These are phyloP conservation scores for Clitarchus hookeri DNA, from an alignment of 2,888 invertebrate species.

Conservation along the genomic window DNA sequence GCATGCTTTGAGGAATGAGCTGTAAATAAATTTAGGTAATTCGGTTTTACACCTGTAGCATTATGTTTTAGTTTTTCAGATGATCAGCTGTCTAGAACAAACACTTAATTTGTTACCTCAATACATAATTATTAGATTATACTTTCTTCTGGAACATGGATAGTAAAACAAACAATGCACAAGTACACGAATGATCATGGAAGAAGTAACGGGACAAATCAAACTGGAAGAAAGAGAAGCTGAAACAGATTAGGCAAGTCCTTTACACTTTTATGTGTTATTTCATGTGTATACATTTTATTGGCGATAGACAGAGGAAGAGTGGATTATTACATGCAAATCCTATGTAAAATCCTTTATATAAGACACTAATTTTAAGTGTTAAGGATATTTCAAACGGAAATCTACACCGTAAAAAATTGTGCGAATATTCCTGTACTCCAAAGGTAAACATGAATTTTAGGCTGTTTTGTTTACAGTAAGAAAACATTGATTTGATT, in stretches of 20 bases:
- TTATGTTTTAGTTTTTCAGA: background rate
- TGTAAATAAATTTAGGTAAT: background rate
- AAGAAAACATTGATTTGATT: too few relatives aligned
- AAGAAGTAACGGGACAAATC: background rate
- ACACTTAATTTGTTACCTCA: background rate
- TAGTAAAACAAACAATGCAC: background rate
- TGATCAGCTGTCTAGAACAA: background rate
- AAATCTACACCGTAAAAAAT: too few relatives aligned
- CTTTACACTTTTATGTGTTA: background rate
- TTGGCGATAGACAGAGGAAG: background rate
- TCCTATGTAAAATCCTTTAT: too few relatives aligned
- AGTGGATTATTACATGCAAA: too few relatives aligned
- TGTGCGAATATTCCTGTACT: too few relatives aligned
- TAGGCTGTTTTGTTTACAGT: too few relatives aligned
- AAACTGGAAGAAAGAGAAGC: slow-evolving; percentile 16
- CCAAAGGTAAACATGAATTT: too few relatives aligned
- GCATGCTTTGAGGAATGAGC: background rate
- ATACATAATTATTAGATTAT: background rate
- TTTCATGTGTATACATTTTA: background rate
- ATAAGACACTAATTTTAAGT: too few relatives aligned
- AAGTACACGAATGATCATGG: background rate
- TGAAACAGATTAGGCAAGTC: background rate
- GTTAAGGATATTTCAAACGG: too few relatives aligned
- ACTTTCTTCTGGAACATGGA: background rate
- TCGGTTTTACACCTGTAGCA: background rate